Evolutionary conservation across 2,113 vertebrate genomes (phyloP).

Genomic region (Phocoena sinus): DNA sequence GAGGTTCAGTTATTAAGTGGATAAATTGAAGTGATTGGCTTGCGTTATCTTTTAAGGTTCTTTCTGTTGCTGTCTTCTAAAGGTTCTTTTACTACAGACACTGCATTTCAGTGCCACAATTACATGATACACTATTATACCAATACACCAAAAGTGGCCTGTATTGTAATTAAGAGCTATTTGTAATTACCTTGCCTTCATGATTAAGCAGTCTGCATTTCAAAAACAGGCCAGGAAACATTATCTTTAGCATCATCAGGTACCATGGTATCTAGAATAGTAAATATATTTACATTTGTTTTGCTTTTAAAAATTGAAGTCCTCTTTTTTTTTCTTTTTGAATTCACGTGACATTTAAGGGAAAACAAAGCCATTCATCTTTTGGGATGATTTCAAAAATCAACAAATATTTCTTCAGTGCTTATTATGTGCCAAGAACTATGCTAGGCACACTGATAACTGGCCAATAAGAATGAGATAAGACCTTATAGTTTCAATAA

Average conservation of each 20-base stretch:
- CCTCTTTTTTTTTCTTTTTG: not conserved
- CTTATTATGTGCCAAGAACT: not conserved
- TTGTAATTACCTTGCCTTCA: slow-evolving; percentile 10
- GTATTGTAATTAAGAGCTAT: not conserved
- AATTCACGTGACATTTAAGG: not conserved
- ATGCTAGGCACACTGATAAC: not conserved
- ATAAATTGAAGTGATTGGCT: not conserved
- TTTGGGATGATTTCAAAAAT: not conserved
- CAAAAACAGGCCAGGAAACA: not conserved
- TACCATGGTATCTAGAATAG: not conserved
- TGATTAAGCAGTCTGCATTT: not conserved
- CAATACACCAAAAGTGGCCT: not conserved
- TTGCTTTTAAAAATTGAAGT: not conserved
- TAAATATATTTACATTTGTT: not conserved
- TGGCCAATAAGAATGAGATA: not conserved
- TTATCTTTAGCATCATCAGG: not conserved
- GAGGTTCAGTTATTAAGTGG: slow-evolving; percentile 1
- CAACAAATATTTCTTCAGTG: not conserved
- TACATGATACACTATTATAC: not conserved
- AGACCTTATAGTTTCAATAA: not conserved
- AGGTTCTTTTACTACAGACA: not conserved
- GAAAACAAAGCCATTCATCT: not conserved
- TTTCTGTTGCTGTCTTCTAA: slow-evolving; percentile 1
- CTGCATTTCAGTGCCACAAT: not conserved
- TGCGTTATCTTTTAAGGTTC: not conserved